These are phyloP conservation scores for Cloeon dipterum DNA, from an alignment of 2,888 invertebrate genomes.

Conservation along the genomic window DNA sequence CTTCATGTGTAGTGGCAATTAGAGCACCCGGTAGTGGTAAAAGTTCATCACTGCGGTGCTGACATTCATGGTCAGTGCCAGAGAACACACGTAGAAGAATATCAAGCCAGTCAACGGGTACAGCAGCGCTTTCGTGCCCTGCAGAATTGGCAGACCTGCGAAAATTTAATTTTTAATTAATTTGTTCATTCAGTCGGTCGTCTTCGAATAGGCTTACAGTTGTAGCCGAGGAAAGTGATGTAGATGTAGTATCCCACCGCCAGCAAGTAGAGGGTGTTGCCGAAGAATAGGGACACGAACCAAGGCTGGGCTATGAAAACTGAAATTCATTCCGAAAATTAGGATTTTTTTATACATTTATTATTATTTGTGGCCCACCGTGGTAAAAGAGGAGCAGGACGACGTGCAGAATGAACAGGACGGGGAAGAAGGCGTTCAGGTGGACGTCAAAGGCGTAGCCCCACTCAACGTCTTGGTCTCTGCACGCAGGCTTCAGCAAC, in stretches of 20 bases:
- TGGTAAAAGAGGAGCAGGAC: slow-evolving; percentile 76
- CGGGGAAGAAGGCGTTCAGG: slow-evolving; percentile 96
- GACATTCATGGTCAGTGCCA: slow-evolving; percentile 64
- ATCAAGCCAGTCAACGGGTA: slow-evolving; percentile 59
- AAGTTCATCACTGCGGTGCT: slow-evolving; percentile 59
- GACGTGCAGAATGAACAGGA: slow-evolving; percentile 78
- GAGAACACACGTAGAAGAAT: slow-evolving; percentile 50
- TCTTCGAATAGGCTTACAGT: slow-evolving; percentile 35
- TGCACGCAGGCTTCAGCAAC: slow-evolving; percentile 34
- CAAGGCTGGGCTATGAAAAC: slow-evolving; percentile 53
- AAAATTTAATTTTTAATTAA: slow-evolving; percentile 6
- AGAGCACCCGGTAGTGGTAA: slow-evolving; percentile 64
- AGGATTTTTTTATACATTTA: background rate
- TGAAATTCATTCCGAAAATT: slow-evolving; percentile 17
- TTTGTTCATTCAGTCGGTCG: background rate
- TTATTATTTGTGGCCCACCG: slow-evolving; percentile 20
- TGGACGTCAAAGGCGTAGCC: slow-evolving; percentile 97
- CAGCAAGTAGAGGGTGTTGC: slow-evolving; percentile 84
- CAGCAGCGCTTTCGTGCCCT: slow-evolving; percentile 62
- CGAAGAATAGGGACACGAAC: slow-evolving; percentile 60
- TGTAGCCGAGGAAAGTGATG: slow-evolving; percentile 92
- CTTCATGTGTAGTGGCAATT: too few species aligned
- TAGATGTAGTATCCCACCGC: slow-evolving; percentile 83
- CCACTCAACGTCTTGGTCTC: slow-evolving; percentile 73
- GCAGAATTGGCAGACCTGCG: slow-evolving; percentile 68